Evolutionary conservation across 2,113 vertebrate species (phyloP).

Genomic region (Plotosus lineatus): DNA sequence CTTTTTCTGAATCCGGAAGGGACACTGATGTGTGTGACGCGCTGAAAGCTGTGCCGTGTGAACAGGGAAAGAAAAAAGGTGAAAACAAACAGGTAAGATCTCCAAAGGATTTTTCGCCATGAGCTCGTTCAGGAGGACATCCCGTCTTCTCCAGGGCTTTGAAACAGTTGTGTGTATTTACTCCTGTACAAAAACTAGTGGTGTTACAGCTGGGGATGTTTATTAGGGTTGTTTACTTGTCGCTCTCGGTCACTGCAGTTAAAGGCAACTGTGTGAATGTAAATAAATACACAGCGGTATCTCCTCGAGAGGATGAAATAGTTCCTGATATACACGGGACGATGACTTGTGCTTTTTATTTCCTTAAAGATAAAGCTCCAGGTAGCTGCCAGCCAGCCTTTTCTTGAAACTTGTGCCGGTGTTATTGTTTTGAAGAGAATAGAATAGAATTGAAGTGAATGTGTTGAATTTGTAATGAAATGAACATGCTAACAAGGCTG

Average conservation of each 20-base stretch:
- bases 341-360: neutral
- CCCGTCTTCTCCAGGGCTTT: neutral
- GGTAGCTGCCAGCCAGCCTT: neutral
- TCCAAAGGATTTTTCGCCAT: neutral
- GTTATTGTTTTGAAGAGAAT: too few species aligned
- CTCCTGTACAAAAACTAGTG: neutral
- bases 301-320: too few species aligned
- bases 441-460: too few species aligned
- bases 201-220: neutral
- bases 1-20: conserved; percentile 20
- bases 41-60: neutral
- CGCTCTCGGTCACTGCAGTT: too few species aligned
- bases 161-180: neutral
- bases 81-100: neutral
- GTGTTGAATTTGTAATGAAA: neutral
- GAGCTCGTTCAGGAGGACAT: neutral
- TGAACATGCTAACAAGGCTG: neutral
- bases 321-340: too few species aligned
- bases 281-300: too few species aligned
- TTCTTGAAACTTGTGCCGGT: neutral
- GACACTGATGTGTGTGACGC: neutral
- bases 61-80: neutral
- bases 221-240: neutral
- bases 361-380: neutral
- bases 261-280: too few species aligned